Evolutionary conservation across 2,797 vertebrate species (phyloP).

Genomic region (Sitta carolinensis): DNA sequence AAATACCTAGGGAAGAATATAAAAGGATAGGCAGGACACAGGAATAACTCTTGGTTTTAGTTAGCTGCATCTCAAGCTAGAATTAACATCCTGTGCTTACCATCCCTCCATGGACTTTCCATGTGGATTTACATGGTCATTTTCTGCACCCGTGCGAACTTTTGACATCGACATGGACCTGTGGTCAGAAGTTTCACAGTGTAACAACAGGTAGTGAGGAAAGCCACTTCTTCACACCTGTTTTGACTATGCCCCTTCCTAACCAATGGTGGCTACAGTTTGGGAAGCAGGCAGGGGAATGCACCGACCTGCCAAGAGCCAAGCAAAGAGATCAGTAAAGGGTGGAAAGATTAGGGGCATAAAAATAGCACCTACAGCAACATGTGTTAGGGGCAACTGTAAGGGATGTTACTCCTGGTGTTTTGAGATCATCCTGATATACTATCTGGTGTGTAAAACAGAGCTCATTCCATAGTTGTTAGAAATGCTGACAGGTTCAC

Average conservation of each 20-base stretch:
- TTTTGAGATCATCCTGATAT: not conserved
- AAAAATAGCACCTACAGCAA: not conserved
- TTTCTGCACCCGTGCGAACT: not conserved
- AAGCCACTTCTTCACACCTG: not conserved
- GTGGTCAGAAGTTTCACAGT: not conserved
- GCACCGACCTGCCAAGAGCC: not conserved
- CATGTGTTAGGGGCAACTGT: not conserved
- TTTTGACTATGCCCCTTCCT: not conserved
- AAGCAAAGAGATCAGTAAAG: not conserved
- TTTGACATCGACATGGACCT: not conserved
- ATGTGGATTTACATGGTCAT: rapidly evolving
- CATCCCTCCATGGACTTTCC: not conserved
- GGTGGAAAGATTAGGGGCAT: not conserved
- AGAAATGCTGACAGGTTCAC: not conserved
- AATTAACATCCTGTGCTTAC: not conserved
- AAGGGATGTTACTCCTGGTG: not conserved
- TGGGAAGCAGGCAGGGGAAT: not conserved
- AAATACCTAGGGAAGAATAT: not conserved
- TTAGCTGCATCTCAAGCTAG: not conserved
- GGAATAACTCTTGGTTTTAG: not conserved
- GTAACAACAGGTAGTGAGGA: not conserved
- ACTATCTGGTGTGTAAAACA: not conserved
- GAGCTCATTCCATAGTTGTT: not conserved
- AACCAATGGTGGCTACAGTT: not conserved
- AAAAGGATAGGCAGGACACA: not conserved